Evolutionary conservation across 1,140 invertebrate genomes (phyloP).

Genomic region (Bombus waltoni): DNA sequence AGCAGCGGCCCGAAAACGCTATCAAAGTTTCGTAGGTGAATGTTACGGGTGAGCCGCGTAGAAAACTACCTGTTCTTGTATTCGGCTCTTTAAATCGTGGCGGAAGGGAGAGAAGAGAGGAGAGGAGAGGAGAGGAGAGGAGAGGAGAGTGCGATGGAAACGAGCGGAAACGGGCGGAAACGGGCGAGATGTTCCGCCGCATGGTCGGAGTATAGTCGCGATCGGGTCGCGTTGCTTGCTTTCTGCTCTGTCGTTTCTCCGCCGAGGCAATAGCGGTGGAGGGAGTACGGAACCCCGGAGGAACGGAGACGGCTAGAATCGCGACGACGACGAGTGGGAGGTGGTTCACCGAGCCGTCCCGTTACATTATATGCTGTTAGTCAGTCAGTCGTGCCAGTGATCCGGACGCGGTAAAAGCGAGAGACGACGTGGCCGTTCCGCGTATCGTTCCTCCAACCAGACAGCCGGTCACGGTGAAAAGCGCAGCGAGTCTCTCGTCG

Average conservation of each 20-base stretch:
- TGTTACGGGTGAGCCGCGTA: background rate
- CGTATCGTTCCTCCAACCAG: background rate
- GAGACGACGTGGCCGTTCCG: background rate
- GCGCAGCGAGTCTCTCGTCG: too few species aligned
- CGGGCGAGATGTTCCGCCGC: background rate
- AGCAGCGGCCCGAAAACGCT: background rate
- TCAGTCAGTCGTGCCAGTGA: slow-evolving; percentile 76
- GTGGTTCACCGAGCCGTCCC: slow-evolving; percentile 71
- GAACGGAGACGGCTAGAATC: slow-evolving; percentile 50
- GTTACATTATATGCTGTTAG: slow-evolving; percentile 79
- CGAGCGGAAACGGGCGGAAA: background rate
- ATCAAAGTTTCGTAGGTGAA: background rate
- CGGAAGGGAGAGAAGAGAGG: background rate
- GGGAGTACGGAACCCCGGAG: slow-evolving; percentile 35
- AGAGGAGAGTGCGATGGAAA: background rate
- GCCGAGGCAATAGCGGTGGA: background rate
- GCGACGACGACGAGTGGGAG: slow-evolving; percentile 70
- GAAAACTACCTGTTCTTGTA: slow-evolving; percentile 21
- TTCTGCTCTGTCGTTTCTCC: background rate
- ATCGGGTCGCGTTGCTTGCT: background rate
- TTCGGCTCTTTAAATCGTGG: slow-evolving; percentile 21
- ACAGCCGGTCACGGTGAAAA: slow-evolving; percentile 14
- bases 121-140: too few species aligned
- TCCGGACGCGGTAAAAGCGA: slow-evolving; percentile 61
- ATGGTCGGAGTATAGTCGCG: background rate